These are phyloP conservation scores for Hanleya hanleyi DNA, from an alignment of 2,888 invertebrate genomes.

Conservation along the genomic window DNA sequence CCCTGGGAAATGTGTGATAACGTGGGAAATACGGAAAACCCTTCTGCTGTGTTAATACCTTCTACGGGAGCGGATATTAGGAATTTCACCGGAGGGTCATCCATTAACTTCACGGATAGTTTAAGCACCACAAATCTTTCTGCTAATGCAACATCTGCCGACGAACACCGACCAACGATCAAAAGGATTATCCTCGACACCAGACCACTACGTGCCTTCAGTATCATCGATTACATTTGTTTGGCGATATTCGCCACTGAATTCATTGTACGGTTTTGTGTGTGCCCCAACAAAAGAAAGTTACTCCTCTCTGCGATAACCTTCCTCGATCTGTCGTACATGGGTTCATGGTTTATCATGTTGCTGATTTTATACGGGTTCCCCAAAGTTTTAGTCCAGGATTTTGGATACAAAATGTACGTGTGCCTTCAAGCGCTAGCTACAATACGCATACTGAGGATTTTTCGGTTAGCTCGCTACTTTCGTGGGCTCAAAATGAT, in stretches of 20 bases:
- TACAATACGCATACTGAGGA: background rate
- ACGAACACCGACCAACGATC: background rate
- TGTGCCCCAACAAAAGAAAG: background rate
- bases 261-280: background rate
- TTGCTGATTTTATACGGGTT: background rate
- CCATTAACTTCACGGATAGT: background rate
- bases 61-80: no score
- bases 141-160: background rate
- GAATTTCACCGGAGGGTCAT: background rate
- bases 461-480: background rate
- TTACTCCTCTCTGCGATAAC: background rate
- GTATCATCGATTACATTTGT: background rate
- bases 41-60: background rate
- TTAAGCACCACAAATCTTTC: background rate
- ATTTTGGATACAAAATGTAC: background rate
- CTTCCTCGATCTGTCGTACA: background rate
- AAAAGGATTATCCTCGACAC: background rate
- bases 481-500: constrained; percentile 3
- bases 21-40: background rate
- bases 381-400: background rate
- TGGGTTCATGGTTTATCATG: background rate
- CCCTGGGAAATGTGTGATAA: background rate
- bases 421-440: background rate
- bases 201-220: background rate
- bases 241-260: background rate